Evolutionary conservation across 1,140 invertebrate genomes (phyloP), one percentile per base, ranked within the genome.

Genomic region (Musca vetustissima): DNA sequence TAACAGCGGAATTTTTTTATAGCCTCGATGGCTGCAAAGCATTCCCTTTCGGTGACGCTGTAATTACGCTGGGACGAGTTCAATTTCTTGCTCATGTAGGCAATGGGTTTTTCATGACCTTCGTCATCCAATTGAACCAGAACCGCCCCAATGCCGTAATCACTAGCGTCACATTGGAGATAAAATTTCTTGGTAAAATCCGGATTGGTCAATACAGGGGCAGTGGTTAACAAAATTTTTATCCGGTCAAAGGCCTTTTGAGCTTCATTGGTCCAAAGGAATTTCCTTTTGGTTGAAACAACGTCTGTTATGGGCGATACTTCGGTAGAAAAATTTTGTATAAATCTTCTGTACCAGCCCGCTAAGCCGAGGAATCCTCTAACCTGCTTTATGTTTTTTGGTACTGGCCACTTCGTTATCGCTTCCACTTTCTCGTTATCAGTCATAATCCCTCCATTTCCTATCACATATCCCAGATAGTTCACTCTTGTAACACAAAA

Each of bases 1-100:
- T 84, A 87, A 15, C 75, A 71, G 21, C 75, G 50, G 66, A 84
- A 85, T 4, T 19, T 48, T 59, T 84, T 74, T 6, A 86, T 73
- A 7, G 81, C 83, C 66, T 74, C 74, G 0, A 86, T 61, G 11
- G 85, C 73, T 9, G 82, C 83, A 19, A 86, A 70, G 21, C 78
- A 75, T 77, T 86, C 85, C 7, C 61, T 19, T 47, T 68, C 61
- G 6, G 70, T 68, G 0, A 68, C 70, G 15, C 48, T 71, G 28
- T 64, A 68, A 47, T 71, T 71, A 13, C 57, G 14, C 47, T 57
- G 59, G 2, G 50, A 22, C 8, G 28, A 24, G 11, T 32, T 59
- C 19, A 67, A 3, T 53, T 70, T 59, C 7, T 67, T 1, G 77
- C 28, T 75, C 52, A 55, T 55, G 11, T 55, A 21, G 11, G 52